Percentiles rank a stretch among this genome's conserved stretches.
Evolutionary conservation across 2,113 vertebrate genomes (phyloP).

Genomic region (Scomber colias): DNA sequence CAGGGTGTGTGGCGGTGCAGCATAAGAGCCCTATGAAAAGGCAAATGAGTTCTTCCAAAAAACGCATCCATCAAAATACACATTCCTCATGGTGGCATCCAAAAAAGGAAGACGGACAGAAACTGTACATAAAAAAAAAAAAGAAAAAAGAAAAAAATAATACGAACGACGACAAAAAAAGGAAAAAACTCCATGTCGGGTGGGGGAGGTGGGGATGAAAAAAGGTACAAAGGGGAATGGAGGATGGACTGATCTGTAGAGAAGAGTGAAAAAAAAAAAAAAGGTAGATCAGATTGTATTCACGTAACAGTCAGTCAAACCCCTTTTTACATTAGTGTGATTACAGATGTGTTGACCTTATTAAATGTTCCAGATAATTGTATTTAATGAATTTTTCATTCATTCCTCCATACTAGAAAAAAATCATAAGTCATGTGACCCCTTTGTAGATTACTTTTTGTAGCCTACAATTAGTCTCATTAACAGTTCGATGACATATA

Average conservation of each 20-base stretch:
- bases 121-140: constrained; percentile 70
- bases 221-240: constrained; percentile 56
- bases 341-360: too few relatives aligned
- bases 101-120: constrained; percentile 71
- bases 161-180: constrained; percentile 4
- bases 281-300: background rate
- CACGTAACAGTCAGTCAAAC: background rate
- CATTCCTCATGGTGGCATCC: constrained; percentile 76
- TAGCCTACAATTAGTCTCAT: too few relatives aligned
- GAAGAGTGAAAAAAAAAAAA: background rate
- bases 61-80: constrained; percentile 68
- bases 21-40: constrained; percentile 64
- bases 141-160: constrained; percentile 26
- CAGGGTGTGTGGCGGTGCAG: constrained; percentile 67
- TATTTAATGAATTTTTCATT: too few relatives aligned
- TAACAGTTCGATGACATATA: too few relatives aligned
- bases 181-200: constrained; percentile 48
- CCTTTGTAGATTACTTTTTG: too few relatives aligned
- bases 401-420: too few relatives aligned
- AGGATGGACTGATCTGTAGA: constrained; percentile 75
- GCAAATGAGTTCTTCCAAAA: constrained; percentile 75
- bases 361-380: too few relatives aligned
- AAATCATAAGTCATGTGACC: too few relatives aligned
- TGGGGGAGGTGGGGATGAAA: constrained; percentile 23
- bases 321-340: background rate